A percentile compares a stretch with the other conserved stretches of the same genome.
Conservation (phyloP, 2,797 vertebrate species). For the Luscinia megarhynchos region DNA sequence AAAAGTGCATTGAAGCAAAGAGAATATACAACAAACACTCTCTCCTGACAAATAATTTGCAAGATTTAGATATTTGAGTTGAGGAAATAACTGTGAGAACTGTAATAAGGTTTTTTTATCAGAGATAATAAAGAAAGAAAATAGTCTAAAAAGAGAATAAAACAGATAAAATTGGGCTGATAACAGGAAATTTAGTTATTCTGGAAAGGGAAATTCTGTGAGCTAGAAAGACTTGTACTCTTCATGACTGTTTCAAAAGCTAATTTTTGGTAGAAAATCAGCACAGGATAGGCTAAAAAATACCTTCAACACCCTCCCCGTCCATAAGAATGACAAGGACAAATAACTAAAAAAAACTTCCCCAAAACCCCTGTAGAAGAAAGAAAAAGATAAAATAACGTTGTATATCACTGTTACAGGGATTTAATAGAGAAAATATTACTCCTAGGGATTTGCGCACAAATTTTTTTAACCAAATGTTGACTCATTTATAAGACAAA, state of each 20-base stretch:
- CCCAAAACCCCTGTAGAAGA: background rate
- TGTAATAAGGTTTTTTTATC: background rate
- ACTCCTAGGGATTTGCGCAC: background rate
- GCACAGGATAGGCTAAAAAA: background rate
- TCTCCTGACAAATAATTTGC: background rate
- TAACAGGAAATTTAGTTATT: background rate
- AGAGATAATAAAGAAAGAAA: background rate
- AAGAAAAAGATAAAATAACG: background rate
- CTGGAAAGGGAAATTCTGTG: background rate
- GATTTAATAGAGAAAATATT: background rate
- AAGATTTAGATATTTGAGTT: background rate
- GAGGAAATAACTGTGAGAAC: background rate
- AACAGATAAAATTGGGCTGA: background rate
- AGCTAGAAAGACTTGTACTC: background rate
- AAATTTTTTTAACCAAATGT: background rate
- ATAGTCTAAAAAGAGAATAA: background rate
- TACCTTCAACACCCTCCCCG: background rate
- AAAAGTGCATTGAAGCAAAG: background rate
- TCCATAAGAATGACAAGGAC: rapidly evolving
- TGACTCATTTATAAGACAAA: background rate
- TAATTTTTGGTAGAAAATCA: background rate
- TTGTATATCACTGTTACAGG: background rate
- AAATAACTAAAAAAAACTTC: background rate
- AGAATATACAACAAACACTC: background rate
- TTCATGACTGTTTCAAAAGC: background rate